Base-by-base conservation (phyloP, 2,113 vertebrate species). In the Tachuris rubrigastra region DNA sequence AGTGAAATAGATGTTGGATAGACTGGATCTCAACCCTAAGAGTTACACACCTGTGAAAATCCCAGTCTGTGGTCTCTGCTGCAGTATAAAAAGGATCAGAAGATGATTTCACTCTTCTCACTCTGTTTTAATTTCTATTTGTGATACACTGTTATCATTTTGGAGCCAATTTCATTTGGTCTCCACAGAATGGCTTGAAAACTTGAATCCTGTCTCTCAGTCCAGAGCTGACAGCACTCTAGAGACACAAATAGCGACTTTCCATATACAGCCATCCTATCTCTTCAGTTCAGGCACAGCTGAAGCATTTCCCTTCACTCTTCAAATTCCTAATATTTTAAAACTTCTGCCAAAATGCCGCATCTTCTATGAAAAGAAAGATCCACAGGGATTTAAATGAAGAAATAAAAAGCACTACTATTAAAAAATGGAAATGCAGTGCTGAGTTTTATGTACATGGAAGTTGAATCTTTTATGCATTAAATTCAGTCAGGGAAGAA, bases 211-310 rank as follows among this genome's bases (percentile, higher is more conserved):
- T 60, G 12, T 49, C 56, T 28, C 44, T 86, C 52, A 60, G 68
- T 52, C 30, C 83, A 71, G 42, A 88, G 79, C 50, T 88, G 74
- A 88, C 41, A 75, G 65, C 35, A 37, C 92, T 90, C 87, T 74
- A 55, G 87, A 79, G 85, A 86, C 8, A 1, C 1, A 3, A 83
- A 19, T 22, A 25, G 50, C 59, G 59, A 80, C 59, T 88, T 90
- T 74, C 84, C 33, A 13, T 63, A 22, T 35, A n/a, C 50, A 73
- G 18, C 73, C 67, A 83, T 87, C 59, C 87, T 95, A 85, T 95
- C 86, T 90, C 44, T 90, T 89, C 88, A 46, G 50, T 83, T 93
- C 92, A 93, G 93, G 65, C 85, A 78, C 60, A 92, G 79, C 79
- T 92, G 78, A 94, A 91, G 31, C 56, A 60, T 82, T 95, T 95